A percentile compares a stretch with the other conserved stretches of the same genome.
These are phyloP conservation scores for Hippocampus kuda DNA, from an alignment of 2,797 vertebrate genomes.

Conservation along the genomic window DNA sequence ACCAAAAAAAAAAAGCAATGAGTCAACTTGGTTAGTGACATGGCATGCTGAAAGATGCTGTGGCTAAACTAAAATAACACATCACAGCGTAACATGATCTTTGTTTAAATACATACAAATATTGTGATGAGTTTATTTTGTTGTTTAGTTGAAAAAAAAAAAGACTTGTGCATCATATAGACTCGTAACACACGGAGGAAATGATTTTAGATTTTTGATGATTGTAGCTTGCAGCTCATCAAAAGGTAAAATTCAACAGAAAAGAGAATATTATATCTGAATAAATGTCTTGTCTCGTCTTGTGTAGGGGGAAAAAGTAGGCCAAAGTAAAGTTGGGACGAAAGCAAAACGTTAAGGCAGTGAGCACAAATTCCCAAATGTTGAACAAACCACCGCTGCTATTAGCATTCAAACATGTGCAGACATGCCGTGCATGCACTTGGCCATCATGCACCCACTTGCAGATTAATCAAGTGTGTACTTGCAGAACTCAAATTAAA, in stretches of 20 bases:
- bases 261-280: background rate
- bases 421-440: background rate
- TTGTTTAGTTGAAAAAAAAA: background rate
- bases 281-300: background rate
- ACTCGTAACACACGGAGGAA: background rate
- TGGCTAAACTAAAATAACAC: no score
- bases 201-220: background rate
- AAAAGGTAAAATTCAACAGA: background rate
- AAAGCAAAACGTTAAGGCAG: background rate
- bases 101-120: background rate
- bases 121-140: background rate
- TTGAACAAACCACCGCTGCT: constrained; percentile 1
- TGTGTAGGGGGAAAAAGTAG: background rate
- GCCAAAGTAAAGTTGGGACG: background rate
- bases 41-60: background rate
- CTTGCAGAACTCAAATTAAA: constrained; percentile 11
- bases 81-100: background rate
- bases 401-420: constrained; percentile 2
- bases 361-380: background rate
- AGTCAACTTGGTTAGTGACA: background rate
- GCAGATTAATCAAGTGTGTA: background rate
- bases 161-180: background rate
- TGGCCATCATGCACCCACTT: constrained; percentile 4
- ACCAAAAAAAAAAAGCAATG: constrained; percentile 7
- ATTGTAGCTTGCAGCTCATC: background rate